Evolutionary conservation across 2,888 invertebrate species (phyloP), one percentile per base, ranked within the genome.

Genomic region (Synergus umbraculus): DNA sequence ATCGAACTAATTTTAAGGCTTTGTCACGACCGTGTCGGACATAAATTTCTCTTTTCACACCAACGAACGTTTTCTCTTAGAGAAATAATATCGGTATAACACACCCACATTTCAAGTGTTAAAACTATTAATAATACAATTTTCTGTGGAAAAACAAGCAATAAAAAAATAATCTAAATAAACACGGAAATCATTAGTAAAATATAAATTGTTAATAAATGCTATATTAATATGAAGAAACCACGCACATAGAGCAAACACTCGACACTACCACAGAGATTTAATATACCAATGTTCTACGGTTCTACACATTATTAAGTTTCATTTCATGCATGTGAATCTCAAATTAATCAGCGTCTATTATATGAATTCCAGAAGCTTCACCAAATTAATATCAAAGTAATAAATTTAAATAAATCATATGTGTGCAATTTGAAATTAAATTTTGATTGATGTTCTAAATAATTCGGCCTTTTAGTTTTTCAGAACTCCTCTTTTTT

Each of bases 1-100:
- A 73, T 73, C 73, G 54, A 73, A 73, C 73, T 73, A 73, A 73
- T 73, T 73, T 73, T 41, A 73, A 41, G 37, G 12, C 37, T 58
- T 73, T 73, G 49, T 73, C 54, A 54, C 37, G 37, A 54, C 54
- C 73, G 54, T n/a, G n/a, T 54, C 8, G 12, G 13, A 67, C 54
- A 73, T 73, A 2, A 73, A 73, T 73, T 54, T 13, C 46, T 46
- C 67, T 44, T 67, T 67, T 67, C 46, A 46, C 46, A 44, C 29
- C 22, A 46, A 13, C 46, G 2, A 12, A 46, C 18, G 0, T 22
- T 22, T 22, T 22, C 8, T 67, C 22, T 67, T 18, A n/a, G 49
- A 15, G 12, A 63, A 29, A 29, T 63, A 29, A 29, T 63, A 29
- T 4, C 7, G 0, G 2, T 18, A 9, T 58, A 29, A 29, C 1